phyloP scores from a whole-genome alignment of 2,797 vertebrate genomes.

The Setipinna tenuifilis region DNA sequence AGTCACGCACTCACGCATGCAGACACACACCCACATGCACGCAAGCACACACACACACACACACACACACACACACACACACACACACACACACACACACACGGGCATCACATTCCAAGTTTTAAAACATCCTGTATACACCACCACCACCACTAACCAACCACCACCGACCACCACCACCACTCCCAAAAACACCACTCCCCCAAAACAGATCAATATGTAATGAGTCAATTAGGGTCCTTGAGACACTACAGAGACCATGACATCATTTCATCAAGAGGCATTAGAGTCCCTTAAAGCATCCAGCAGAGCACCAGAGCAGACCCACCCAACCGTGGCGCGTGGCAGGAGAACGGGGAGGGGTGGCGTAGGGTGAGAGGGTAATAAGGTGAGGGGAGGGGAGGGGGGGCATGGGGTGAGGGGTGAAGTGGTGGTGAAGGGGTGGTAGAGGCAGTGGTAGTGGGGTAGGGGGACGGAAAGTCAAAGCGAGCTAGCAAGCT shows the following conservation, averaged over 20 bases:
- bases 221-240: not conserved
- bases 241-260: not conserved
- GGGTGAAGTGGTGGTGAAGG: too few relatives aligned
- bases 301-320: not conserved
- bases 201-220: not conserved
- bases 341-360: not conserved
- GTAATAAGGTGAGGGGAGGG: not conserved
- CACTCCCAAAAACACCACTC: not conserved
- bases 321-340: not conserved
- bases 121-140: not conserved
- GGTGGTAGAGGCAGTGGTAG: too few relatives aligned
- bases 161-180: too few relatives aligned
- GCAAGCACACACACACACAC: too few relatives aligned
- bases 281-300: conserved; percentile 8
- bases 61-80: too few relatives aligned
- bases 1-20: too few relatives aligned
- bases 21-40: too few relatives aligned
- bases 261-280: conserved; percentile 15
- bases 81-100: conserved; percentile 33
- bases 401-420: too few relatives aligned
- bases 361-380: not conserved
- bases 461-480: too few relatives aligned
- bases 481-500: too few relatives aligned
- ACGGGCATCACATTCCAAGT: conserved; percentile 1
- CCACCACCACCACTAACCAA: conserved; percentile 31